A percentile compares a stretch with the other conserved stretches of the same genome.
phyloP scores from a whole-genome alignment of 2,888 invertebrate species.

The Endomychus coccineus region DNA sequence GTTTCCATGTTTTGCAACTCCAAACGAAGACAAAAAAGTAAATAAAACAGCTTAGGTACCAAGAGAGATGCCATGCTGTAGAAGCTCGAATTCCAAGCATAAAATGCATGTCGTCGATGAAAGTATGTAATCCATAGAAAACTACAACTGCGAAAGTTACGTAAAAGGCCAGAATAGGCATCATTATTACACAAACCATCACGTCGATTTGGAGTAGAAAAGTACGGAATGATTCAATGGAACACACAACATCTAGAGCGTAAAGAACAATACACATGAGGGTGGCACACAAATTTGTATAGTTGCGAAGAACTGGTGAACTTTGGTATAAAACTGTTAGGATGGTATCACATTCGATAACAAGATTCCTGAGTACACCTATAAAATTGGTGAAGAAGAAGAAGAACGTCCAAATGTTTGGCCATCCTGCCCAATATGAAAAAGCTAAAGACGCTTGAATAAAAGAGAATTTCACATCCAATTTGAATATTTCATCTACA shows the following conservation, averaged over 20 bases:
- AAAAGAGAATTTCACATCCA: constrained; percentile 1
- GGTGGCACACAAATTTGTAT: constrained; percentile 6
- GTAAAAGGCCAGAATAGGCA: constrained; percentile 6
- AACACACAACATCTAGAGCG: too few relatives aligned
- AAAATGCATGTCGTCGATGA: constrained; percentile 21
- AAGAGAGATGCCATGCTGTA: constrained; percentile 16
- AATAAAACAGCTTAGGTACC: constrained; percentile 11
- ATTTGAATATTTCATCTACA: not conserved
- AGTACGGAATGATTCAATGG: too few relatives aligned
- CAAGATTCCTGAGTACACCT: constrained; percentile 6
- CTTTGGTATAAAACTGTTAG: constrained; percentile 3
- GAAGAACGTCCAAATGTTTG: constrained; percentile 7
- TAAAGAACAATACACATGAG: too few relatives aligned
- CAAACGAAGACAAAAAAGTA: constrained; percentile 8
- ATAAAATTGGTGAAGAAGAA: constrained; percentile 8
- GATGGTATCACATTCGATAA: constrained; percentile 5
- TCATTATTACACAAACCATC: not conserved
- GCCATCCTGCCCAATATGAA: not conserved
- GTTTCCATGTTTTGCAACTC: not conserved
- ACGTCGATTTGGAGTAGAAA: too few relatives aligned
- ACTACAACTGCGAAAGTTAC: constrained; percentile 2
- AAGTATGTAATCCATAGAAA: constrained; percentile 18
- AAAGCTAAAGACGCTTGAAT: constrained; percentile 4
- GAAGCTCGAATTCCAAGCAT: constrained; percentile 22
- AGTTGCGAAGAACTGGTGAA: not conserved